Base-by-base conservation (phyloP, 2,797 vertebrate genomes). In the Natrix natrix region DNA sequence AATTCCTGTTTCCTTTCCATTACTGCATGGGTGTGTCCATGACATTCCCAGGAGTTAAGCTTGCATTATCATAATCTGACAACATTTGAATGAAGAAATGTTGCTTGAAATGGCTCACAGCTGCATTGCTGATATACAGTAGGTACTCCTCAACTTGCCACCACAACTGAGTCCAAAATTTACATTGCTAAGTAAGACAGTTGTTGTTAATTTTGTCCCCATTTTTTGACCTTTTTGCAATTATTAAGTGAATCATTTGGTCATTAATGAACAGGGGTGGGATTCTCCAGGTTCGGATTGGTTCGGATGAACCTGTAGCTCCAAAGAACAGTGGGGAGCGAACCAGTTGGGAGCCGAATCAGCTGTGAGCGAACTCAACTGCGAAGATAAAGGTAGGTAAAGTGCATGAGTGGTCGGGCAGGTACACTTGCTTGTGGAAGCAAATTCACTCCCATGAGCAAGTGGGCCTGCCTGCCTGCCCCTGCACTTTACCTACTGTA, bases 21-120 rank as follows among this genome's bases (percentile, higher is more conserved):
- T 83, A 78, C 37, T 78, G 37, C 17, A 43, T 2, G 37, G 16
- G 37, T 24, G 20, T 78, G 16, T 74, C 32, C 69, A 74, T 74
- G 17, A 83, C 17, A 24, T 83, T 83, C 20, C 8, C 20, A 83
- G 37, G 20, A 78, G 8, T 48, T 83, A 22, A 83, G 8, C 17
- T 83, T 83, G 8, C 43, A 11, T 22, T 74, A 32, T 74, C n/a
- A 74, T 60, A 37, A 91, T 86, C n/a, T 88, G 43, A 57, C 56
- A 92, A 55, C 93, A 90, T 93, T 93, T 91, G 78, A 89, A 86
- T 55, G 28, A 28, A 66, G 59, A 93, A 61, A 61, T 26, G 24
- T 61, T 16, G 11, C 93, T 90, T 88, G 52, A 94, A 4, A 59
- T 86, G 14, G 48, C 92, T 57, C 91, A 32, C 83, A 48, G 37